Percentiles rank a stretch among this genome's conserved stretches.
phyloP scores from a whole-genome alignment of 2,797 vertebrate species.

The Pteronotus mesoamericanus region DNA sequence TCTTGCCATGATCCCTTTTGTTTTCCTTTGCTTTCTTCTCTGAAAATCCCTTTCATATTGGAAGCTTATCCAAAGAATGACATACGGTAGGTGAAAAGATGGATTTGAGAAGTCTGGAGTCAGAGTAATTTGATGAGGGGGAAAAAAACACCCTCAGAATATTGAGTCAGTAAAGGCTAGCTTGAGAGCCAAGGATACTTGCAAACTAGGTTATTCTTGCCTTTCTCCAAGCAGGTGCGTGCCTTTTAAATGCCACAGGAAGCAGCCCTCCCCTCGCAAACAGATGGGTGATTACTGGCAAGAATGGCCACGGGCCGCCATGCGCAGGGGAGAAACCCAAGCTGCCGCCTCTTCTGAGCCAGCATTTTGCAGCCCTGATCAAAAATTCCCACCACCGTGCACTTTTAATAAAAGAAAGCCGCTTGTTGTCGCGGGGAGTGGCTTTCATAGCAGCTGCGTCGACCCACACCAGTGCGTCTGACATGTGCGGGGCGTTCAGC shows the following conservation, averaged over 20 bases:
- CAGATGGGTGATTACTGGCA: constrained; percentile 28
- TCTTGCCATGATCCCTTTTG: background rate
- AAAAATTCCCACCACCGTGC: background rate
- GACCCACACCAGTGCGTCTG: background rate
- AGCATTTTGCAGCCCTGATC: background rate
- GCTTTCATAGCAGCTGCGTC: background rate
- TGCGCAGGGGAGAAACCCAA: background rate
- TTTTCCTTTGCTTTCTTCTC: background rate
- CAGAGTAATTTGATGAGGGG: background rate
- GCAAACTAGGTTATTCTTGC: background rate
- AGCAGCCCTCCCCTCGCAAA: background rate
- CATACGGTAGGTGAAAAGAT: background rate
- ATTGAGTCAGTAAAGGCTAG: background rate
- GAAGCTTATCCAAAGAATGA: background rate
- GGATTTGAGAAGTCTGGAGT: background rate
- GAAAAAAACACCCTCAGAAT: background rate
- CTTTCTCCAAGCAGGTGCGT: constrained; percentile 34
- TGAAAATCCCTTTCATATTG: background rate
- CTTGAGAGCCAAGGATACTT: background rate
- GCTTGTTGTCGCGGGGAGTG: background rate
- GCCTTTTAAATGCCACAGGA: constrained; percentile 24
- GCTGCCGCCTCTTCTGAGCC: background rate
- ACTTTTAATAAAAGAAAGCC: background rate
- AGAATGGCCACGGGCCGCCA: background rate
- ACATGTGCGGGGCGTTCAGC: background rate